phyloP scores from a whole-genome alignment of 1,140 invertebrate genomes.

The Palaemon carinicauda region DNA sequence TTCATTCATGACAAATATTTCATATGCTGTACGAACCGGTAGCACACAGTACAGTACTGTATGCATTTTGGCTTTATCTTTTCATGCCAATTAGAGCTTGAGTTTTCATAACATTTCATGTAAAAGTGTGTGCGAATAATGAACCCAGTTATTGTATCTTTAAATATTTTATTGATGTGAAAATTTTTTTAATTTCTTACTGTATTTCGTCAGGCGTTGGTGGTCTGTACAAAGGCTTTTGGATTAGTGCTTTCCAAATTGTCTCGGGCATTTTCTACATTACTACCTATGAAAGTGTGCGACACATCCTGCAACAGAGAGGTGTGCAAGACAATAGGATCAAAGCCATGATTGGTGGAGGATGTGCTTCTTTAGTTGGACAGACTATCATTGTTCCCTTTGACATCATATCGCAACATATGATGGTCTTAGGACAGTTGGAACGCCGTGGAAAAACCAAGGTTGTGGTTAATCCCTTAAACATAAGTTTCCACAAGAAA shows the following conservation, averaged over 20 bases:
- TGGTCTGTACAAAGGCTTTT: conserved; percentile 94
- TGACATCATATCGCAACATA: conserved; percentile 94
- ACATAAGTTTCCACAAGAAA: conserved; percentile 66
- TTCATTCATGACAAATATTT: too few species aligned
- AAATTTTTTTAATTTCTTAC: not conserved
- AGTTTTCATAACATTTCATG: too few species aligned
- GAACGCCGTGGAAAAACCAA: conserved; percentile 41
- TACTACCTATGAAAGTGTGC: conserved; percentile 91
- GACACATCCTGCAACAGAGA: conserved; percentile 78
- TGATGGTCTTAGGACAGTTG: conserved; percentile 85
- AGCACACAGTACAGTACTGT: too few species aligned
- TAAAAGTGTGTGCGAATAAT: too few species aligned
- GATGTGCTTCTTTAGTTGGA: conserved; percentile 87
- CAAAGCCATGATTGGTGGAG: conserved; percentile 72
- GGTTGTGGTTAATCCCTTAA: conserved; percentile 63
- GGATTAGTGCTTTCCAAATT: conserved; percentile 86
- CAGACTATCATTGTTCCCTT: conserved; percentile 97
- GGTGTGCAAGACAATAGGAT: conserved; percentile 63
- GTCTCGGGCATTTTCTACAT: conserved; percentile 93
- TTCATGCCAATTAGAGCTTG: too few species aligned
- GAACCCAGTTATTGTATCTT: too few species aligned
- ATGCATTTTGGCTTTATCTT: too few species aligned
- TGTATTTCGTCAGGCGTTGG: conserved; percentile 64
- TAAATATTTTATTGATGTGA: too few species aligned
- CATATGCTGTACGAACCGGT: too few species aligned